These are phyloP conservation scores for Zaprionus obscuricornis DNA, from an alignment of 2,888 invertebrate species.

Conservation along the genomic window DNA sequence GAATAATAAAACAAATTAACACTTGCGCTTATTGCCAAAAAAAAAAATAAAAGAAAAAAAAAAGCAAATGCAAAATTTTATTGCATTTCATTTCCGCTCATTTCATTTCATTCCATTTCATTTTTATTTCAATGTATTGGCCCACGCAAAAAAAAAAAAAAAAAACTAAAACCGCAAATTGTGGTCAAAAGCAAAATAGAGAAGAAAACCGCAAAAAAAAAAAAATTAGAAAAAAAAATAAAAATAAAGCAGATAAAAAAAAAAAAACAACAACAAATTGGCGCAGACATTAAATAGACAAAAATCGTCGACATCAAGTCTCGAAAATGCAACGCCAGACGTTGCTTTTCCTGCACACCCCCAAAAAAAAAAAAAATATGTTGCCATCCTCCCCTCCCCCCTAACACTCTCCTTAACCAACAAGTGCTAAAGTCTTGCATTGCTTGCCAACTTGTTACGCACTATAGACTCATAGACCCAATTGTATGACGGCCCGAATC, in stretches of 20 bases:
- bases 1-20: constrained; percentile 69
- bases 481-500: constrained; percentile 37
- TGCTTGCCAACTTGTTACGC: constrained; percentile 60
- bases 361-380: too few species aligned
- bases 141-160: constrained; percentile 59
- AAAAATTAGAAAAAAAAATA: constrained; percentile 25
- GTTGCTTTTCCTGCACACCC: too few species aligned
- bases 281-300: constrained; percentile 47
- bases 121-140: constrained; percentile 27
- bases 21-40: constrained; percentile 69
- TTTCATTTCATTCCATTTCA: constrained; percentile 10
- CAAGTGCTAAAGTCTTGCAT: too few species aligned
- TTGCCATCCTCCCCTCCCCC: background rate
- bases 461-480: constrained; percentile 32
- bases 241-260: constrained; percentile 18
- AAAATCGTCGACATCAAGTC: constrained; percentile 48
- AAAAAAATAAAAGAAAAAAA: too few species aligned
- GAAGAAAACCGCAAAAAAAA: too few species aligned
- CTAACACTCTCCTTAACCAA: constrained; percentile 29
- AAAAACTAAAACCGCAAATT: constrained; percentile 28
- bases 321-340: constrained; percentile 41
- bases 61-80: constrained; percentile 55
- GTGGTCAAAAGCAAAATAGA: constrained; percentile 42
- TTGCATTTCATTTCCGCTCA: constrained; percentile 13
- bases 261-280: constrained; percentile 32